Conservation (phyloP, 2,113 vertebrate genomes). For the Microtus ochrogaster region DNA sequence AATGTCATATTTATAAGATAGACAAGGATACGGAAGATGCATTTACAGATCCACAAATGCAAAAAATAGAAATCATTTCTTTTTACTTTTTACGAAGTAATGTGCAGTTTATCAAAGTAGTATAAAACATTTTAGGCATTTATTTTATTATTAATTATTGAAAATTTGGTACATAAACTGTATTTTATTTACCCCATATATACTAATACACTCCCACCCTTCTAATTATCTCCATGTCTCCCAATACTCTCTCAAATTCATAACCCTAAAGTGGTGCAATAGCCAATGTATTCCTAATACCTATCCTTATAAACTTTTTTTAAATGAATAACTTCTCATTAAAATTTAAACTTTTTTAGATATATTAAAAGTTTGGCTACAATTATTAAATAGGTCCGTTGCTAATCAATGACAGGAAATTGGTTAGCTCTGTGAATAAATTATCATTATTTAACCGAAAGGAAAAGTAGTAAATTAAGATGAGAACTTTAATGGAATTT, state of each 20-base stretch:
- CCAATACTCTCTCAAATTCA: background rate
- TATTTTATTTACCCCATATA: background rate
- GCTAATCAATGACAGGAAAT: conserved; percentile 16
- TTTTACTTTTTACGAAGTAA: background rate
- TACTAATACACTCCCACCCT: background rate
- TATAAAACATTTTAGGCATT: background rate
- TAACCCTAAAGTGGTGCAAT: background rate
- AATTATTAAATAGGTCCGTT: conserved; percentile 14
- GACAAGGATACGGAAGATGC: background rate
- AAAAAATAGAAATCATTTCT: conserved; percentile 13
- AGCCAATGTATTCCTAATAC: background rate
- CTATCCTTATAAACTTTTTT: background rate
- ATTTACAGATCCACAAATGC: background rate
- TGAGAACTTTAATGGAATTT: background rate
- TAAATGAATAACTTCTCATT: background rate
- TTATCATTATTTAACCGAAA: conserved; percentile 24
- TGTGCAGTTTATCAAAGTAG: background rate
- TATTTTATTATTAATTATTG: background rate
- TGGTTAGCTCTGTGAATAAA: conserved; percentile 16
- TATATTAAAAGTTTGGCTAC: background rate
- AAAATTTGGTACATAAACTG: background rate
- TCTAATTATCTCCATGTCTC: background rate
- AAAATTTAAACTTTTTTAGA: background rate
- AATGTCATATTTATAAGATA: background rate
- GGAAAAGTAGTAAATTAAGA: background rate